Evolutionary conservation across 2,888 invertebrate species (phyloP).

Genomic region (Drosophila borealis): DNA sequence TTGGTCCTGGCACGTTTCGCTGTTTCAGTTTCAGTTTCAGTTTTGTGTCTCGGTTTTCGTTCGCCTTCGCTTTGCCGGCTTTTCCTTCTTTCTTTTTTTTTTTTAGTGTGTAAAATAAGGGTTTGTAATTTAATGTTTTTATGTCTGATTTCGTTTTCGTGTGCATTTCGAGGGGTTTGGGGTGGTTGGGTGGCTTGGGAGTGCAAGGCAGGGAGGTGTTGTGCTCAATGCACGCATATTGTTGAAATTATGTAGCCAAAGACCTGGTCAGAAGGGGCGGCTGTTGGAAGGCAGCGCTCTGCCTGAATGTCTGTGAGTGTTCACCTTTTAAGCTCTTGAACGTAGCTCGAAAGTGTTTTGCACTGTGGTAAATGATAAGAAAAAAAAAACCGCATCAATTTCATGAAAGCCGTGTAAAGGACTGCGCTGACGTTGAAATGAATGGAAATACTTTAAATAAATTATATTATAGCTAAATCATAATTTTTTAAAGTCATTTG

Average conservation of each 20-base stretch:
- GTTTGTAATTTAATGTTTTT: conserved; percentile 83
- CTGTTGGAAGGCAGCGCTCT: conserved; percentile 5
- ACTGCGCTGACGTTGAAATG: no score
- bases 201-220: conserved; percentile 34
- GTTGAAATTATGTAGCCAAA: conserved; percentile 81
- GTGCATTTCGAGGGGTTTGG: conserved; percentile 29
- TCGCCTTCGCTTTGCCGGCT: conserved; percentile 45
- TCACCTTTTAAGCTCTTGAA: conserved; percentile 66
- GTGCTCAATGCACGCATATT: conserved; percentile 78
- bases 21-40: conserved; percentile 68
- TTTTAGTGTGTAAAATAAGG: conserved; percentile 78
- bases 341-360: conserved; percentile 26
- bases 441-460: no score
- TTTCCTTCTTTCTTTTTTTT: conserved; percentile 48
- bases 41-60: conserved; percentile 65
- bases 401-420: no score
- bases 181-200: conserved; percentile 21
- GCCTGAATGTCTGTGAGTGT: conserved; percentile 42
- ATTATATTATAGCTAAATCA: no score
- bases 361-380: conserved; percentile 44
- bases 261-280: conserved; percentile 21
- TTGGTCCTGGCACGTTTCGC: conserved; percentile 37
- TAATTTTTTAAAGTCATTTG: no score
- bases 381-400: not conserved
- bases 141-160: conserved; percentile 80